phyloP scores from a whole-genome alignment of 92 coral and sea anemone genomes.

The Epizoanthus ramosus region DNA sequence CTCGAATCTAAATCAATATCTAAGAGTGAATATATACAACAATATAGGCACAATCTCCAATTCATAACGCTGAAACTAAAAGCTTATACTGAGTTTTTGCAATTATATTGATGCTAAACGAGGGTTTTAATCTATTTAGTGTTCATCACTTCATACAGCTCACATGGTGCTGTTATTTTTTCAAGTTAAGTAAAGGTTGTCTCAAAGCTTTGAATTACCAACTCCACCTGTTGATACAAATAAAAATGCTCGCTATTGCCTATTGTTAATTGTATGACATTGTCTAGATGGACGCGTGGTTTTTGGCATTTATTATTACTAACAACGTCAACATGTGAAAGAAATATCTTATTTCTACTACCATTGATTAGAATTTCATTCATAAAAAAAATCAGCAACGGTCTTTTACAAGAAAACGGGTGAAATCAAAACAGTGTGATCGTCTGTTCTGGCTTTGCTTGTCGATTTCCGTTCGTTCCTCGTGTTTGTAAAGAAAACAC shows the following conservation, averaged over 20 bases:
- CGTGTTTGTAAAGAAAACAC: slow-evolving; percentile 14
- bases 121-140: too few relatives aligned
- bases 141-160: too few relatives aligned
- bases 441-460: neutral
- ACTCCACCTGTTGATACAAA: slow-evolving; percentile 39
- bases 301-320: neutral
- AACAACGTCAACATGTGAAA: neutral
- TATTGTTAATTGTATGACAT: neutral
- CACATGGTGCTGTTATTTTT: too few relatives aligned
- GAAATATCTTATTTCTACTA: neutral
- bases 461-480: slow-evolving; percentile 25
- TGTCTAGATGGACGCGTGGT: neutral
- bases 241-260: neutral
- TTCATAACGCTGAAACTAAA: too few relatives aligned
- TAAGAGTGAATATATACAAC: too few relatives aligned
- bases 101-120: too few relatives aligned
- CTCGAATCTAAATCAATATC: too few relatives aligned
- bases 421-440: neutral
- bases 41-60: too few relatives aligned
- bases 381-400: neutral
- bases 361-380: neutral
- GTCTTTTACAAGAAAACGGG: neutral
- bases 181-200: neutral
- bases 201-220: neutral
- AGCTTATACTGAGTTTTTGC: too few relatives aligned